Conservation (phyloP, 53 echinoderm and acorn worm genomes). For the Echinometra lucunter region DNA sequence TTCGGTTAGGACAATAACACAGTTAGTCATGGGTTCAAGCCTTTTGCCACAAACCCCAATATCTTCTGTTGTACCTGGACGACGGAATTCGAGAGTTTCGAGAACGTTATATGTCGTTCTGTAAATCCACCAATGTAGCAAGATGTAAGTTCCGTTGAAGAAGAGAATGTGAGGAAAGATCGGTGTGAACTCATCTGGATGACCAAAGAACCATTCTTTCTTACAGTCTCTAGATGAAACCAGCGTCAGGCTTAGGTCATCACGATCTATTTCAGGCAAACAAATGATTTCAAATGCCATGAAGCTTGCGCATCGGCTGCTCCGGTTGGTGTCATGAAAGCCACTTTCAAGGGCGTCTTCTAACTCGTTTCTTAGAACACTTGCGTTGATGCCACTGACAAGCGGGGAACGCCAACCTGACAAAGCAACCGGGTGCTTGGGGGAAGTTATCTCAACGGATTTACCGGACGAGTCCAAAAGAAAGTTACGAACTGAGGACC, state of each 20-base stretch:
- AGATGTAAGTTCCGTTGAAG: constrained; percentile 12
- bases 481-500: neutral
- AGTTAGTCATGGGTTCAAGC: neutral
- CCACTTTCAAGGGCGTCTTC: neutral
- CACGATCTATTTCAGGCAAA: neutral
- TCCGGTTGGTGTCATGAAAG: neutral
- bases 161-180: neutral
- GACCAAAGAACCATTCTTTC: constrained; percentile 12
- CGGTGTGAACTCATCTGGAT: constrained; percentile 2
- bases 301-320: neutral
- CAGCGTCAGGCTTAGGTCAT: neutral
- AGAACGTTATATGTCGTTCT: neutral
- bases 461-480: neutral
- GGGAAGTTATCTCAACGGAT: neutral
- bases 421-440: neutral
- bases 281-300: neutral
- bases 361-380: neutral
- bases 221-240: neutral
- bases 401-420: neutral
- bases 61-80: neutral
- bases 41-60: neutral
- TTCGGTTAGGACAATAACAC: neutral
- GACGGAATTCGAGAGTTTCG: neutral
- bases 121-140: neutral
- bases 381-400: neutral